Percentiles rank a stretch among this genome's conserved stretches.
These are phyloP conservation scores for Nyctibius grandis DNA, from an alignment of 2,797 vertebrate species.

Conservation along the genomic window DNA sequence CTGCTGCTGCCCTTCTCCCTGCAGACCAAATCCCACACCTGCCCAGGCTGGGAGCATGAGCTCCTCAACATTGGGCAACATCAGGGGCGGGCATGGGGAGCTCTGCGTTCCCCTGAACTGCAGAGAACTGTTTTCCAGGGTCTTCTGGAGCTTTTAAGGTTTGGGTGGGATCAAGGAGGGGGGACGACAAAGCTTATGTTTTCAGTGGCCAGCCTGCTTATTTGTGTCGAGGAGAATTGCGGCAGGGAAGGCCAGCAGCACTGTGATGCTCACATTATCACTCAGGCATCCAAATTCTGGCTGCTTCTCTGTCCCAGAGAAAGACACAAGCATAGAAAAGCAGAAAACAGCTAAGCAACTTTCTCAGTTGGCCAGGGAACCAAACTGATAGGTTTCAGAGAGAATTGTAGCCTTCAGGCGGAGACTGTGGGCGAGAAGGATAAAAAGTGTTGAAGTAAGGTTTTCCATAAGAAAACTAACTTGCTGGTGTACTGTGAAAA, in stretches of 20 bases:
- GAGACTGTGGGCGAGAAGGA: neutral
- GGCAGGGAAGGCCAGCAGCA: neutral
- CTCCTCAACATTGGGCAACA: accelerated
- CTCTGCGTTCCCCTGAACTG: accelerated
- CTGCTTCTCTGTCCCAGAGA: neutral
- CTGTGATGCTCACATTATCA: neutral
- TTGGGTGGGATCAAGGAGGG: neutral
- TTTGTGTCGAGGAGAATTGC: accelerated
- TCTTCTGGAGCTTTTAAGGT: neutral
- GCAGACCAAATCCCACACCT: accelerated
- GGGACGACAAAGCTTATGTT: neutral
- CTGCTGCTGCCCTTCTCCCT: neutral
- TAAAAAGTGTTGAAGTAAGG: neutral
- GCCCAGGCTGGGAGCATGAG: accelerated
- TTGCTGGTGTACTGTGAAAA: neutral
- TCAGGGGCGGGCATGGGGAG: neutral
- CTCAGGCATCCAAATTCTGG: neutral
- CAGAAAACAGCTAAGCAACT: conserved; percentile 24
- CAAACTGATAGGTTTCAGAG: neutral
- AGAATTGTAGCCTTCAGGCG: neutral
- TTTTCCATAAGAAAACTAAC: neutral
- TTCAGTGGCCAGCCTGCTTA: neutral
- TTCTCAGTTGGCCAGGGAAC: neutral
- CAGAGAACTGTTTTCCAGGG: neutral
- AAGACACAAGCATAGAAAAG: neutral